Conservation (phyloP, 2,888 invertebrate genomes). For the Cantharis rustica region DNA sequence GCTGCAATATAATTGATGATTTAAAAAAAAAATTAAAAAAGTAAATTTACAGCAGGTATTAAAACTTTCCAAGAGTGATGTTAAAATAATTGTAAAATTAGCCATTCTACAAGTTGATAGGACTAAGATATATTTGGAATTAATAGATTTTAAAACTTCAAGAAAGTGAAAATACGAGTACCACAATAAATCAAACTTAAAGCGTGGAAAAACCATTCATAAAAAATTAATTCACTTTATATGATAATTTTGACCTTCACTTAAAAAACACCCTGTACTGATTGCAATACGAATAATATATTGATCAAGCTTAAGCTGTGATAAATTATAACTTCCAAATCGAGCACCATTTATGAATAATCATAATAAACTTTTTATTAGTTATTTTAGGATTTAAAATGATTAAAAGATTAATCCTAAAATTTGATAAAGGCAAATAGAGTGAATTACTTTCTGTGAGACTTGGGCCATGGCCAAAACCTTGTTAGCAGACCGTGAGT, state of each 20-base stretch:
- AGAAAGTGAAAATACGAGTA: background rate
- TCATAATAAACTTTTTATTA: background rate
- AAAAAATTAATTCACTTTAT: background rate
- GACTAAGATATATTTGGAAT: background rate
- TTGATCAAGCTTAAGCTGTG: background rate
- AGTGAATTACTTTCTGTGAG: constrained; percentile 34
- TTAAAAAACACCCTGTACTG: background rate
- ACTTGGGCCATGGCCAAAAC: constrained; percentile 40
- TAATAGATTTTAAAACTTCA: background rate
- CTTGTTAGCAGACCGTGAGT: constrained; percentile 38
- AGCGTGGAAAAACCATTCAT: background rate
- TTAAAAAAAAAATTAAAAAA: background rate
- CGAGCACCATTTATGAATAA: background rate
- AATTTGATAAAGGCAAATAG: constrained; percentile 23
- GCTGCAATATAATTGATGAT: background rate
- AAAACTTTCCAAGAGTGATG: background rate
- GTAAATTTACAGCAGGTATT: background rate
- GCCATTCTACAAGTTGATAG: background rate
- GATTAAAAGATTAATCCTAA: background rate
- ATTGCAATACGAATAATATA: background rate
- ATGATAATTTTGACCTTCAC: background rate
- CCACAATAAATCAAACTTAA: background rate
- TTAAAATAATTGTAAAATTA: background rate
- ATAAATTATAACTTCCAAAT: background rate
- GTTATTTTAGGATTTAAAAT: background rate